These are phyloP conservation scores for Plagiodera versicolora DNA, from an alignment of 2,888 invertebrate genomes.

Conservation along the genomic window DNA sequence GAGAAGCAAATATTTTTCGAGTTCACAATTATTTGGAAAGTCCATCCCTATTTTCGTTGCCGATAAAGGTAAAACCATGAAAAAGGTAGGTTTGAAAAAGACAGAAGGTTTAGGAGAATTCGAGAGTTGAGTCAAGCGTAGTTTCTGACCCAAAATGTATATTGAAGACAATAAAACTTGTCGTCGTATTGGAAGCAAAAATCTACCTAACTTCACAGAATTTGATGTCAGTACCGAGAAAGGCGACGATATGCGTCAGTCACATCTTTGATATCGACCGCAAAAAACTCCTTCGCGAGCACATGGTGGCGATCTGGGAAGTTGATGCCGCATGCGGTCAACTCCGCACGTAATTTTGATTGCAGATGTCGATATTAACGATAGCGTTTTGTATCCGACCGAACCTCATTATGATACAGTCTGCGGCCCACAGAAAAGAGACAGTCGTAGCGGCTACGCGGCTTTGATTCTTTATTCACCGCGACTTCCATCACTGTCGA, in stretches of 20 bases:
- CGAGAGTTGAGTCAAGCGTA: too few relatives aligned
- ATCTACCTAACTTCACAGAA: too few relatives aligned
- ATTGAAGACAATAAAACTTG: too few relatives aligned
- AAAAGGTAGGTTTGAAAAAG: too few relatives aligned
- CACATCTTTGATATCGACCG: neutral
- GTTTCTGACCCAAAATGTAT: too few relatives aligned
- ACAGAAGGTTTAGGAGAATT: too few relatives aligned
- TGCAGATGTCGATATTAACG: constrained; percentile 45
- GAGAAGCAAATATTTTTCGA: too few relatives aligned
- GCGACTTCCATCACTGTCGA: constrained; percentile 55
- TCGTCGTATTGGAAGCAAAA: too few relatives aligned
- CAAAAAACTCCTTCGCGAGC: neutral
- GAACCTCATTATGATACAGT: constrained; percentile 31
- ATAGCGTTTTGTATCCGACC: constrained; percentile 38
- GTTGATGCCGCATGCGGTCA: neutral
- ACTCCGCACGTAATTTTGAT: constrained; percentile 40
- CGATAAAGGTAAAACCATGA: too few relatives aligned
- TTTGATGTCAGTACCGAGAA: neutral
- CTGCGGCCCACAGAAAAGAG: constrained; percentile 19
- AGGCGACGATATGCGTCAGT: neutral
- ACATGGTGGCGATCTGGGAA: neutral
- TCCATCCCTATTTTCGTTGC: too few relatives aligned
- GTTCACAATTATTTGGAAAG: too few relatives aligned
- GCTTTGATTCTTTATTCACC: constrained; percentile 54
- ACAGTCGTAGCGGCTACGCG: constrained; percentile 29